A percentile compares a stretch with the other conserved stretches of the same genome.
phyloP scores from a whole-genome alignment of 53 echinoderm and acorn worm genomes.

The Arbacia lixula region DNA sequence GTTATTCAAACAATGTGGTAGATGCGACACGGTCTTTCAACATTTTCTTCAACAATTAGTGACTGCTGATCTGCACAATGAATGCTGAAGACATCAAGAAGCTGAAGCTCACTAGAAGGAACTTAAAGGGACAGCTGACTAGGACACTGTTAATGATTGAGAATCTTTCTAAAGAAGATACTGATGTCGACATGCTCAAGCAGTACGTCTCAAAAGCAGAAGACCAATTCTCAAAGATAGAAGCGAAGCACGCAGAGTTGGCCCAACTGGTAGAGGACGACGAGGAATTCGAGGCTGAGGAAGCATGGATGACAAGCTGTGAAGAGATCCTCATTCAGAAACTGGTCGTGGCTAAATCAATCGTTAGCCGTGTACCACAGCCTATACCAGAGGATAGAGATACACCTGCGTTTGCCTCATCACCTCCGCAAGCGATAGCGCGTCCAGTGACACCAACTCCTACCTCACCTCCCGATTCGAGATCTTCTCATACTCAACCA shows the following conservation, averaged over 20 bases:
- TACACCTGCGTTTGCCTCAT: background rate
- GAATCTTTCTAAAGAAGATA: background rate
- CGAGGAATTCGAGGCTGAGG: constrained; percentile 5
- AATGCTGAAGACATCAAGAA: background rate
- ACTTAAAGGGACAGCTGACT: constrained; percentile 4
- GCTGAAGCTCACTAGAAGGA: background rate
- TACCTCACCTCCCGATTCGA: too few relatives aligned
- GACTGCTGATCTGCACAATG: background rate
- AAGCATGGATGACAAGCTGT: constrained; percentile 3
- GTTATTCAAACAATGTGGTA: too few relatives aligned
- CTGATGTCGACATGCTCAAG: background rate
- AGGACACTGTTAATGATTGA: background rate
- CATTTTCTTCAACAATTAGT: background rate
- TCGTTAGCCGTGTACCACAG: background rate
- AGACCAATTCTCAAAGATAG: constrained; percentile 9
- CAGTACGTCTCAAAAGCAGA: constrained; percentile 14
- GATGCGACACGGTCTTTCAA: too few relatives aligned
- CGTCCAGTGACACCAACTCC: too few relatives aligned
- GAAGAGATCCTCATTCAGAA: background rate
- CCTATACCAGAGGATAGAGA: background rate
- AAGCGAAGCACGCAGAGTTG: constrained; percentile 4
- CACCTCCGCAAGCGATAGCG: background rate
- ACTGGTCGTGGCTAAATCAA: constrained; percentile 13
- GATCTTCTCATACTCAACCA: too few relatives aligned
- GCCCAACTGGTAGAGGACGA: background rate